Percentiles rank a stretch among this genome's conserved stretches.
These are phyloP conservation scores for Malthinus seriepunctatus DNA, from an alignment of 2,888 invertebrate genomes.

Conservation along the genomic window DNA sequence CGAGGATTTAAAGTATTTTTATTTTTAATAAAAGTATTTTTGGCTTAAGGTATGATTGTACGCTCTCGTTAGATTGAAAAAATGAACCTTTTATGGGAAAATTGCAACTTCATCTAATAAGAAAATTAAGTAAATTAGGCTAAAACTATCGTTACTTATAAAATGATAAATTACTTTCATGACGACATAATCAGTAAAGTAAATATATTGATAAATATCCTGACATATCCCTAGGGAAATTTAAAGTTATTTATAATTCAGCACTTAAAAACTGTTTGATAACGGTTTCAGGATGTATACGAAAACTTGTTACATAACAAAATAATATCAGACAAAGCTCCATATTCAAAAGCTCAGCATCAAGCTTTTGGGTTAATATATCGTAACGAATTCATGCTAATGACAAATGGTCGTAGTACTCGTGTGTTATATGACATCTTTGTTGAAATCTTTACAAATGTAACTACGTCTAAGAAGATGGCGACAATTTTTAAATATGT, in stretches of 20 bases:
- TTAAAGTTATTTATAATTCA: conserved; percentile 27
- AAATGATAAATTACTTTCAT: conserved; percentile 13
- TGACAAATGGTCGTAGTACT: conserved; percentile 23
- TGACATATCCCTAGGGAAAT: conserved; percentile 23
- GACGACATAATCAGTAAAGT: conserved; percentile 7
- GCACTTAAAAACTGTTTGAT: conserved; percentile 25
- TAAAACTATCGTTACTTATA: neutral
- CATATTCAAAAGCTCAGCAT: conserved; percentile 15
- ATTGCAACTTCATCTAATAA: too few species aligned
- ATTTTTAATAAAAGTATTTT: neutral
- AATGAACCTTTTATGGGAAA: neutral
- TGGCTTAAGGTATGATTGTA: neutral
- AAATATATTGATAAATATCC: conserved; percentile 27
- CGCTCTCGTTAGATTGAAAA: neutral
- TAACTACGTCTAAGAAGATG: conserved; percentile 26
- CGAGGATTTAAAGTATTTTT: neutral
- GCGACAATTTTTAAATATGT: conserved; percentile 35
- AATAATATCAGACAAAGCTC: conserved; percentile 17
- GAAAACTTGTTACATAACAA: conserved; percentile 24
- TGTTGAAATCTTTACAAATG: conserved; percentile 31
- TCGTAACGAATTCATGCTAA: conserved; percentile 22
- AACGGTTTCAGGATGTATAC: conserved; percentile 24
- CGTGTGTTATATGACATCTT: conserved; percentile 22
- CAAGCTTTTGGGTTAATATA: conserved; percentile 23
- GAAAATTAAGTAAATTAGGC: too few species aligned